These are phyloP conservation scores for Luscinia luscinia DNA, from an alignment of 2,797 vertebrate species.

Conservation along the genomic window DNA sequence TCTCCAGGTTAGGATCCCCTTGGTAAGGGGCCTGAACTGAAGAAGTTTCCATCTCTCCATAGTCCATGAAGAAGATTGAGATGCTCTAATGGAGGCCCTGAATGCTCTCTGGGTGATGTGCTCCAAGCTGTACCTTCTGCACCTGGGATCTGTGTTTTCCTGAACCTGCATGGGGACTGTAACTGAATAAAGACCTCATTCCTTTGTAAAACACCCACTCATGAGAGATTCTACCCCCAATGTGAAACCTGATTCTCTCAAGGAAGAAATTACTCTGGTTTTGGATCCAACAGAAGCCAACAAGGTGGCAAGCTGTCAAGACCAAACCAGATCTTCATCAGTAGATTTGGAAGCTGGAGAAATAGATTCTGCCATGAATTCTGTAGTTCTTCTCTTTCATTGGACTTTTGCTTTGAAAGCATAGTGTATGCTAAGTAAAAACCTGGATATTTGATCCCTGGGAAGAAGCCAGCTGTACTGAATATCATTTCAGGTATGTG, in stretches of 20 bases:
- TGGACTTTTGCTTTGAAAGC: not conserved
- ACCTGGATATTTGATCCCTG: not conserved
- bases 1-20: not conserved
- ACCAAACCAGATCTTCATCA: not conserved
- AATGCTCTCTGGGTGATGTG: not conserved
- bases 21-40: not conserved
- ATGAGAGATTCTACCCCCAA: not conserved
- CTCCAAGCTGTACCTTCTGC: not conserved
- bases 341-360: not conserved
- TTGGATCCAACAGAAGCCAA: not conserved
- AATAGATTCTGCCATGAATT: not conserved
- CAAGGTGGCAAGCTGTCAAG: not conserved
- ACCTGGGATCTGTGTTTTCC: not conserved
- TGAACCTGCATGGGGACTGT: not conserved
- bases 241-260: not conserved
- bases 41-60: not conserved
- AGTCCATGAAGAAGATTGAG: not conserved
- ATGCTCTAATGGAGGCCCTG: not conserved
- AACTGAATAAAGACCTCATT: not conserved
- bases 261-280: not conserved
- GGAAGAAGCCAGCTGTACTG: not conserved
- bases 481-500: not conserved
- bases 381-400: not conserved
- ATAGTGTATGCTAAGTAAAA: not conserved
- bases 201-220: not conserved